phyloP scores from a whole-genome alignment of 1,140 invertebrate genomes.

The Drosophila nasuta region DNA sequence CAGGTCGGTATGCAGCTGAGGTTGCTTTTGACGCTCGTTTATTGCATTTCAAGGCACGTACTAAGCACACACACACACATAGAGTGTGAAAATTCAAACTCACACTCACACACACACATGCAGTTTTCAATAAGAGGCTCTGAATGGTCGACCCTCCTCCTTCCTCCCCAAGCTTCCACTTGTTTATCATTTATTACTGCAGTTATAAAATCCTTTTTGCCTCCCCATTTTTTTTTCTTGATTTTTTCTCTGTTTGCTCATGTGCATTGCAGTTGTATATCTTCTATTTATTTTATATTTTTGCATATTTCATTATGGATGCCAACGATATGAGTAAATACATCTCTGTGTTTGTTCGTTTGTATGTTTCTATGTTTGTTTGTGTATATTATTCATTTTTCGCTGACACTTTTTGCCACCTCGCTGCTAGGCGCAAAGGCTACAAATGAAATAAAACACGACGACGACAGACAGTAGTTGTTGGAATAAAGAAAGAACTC shows the following conservation, averaged over 20 bases:
- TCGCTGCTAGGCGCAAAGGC: slow-evolving; percentile 17
- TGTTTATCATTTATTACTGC: slow-evolving; percentile 79
- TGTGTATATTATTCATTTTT: slow-evolving; percentile 28
- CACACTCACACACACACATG: slow-evolving; percentile 20
- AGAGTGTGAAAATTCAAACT: slow-evolving; percentile 16
- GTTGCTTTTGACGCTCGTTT: slow-evolving; percentile 45
- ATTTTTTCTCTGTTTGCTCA: slow-evolving; percentile 32
- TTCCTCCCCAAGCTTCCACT: slow-evolving; percentile 66
- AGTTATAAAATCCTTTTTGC: slow-evolving; percentile 64
- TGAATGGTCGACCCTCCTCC: slow-evolving; percentile 16
- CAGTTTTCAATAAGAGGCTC: slow-evolving; percentile 66
- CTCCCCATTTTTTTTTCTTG: not conserved
- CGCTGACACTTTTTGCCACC: slow-evolving; percentile 41
- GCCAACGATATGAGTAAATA: slow-evolving; percentile 52
- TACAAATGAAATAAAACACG: slow-evolving; percentile 33
- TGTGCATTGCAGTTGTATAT: slow-evolving; percentile 38
- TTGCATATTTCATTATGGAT: slow-evolving; percentile 63
- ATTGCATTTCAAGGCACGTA: slow-evolving; percentile 72
- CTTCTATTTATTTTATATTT: slow-evolving; percentile 57
- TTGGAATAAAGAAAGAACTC: slow-evolving; percentile 8
- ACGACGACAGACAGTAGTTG: not conserved
- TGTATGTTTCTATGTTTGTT: slow-evolving; percentile 9
- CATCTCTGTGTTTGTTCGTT: slow-evolving; percentile 1
- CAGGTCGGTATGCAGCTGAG: slow-evolving; percentile 41
- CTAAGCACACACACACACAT: slow-evolving; percentile 32